These are phyloP conservation scores for Archocentrus centrarchus DNA, from an alignment of 2,113 vertebrate genomes.

Conservation along the genomic window DNA sequence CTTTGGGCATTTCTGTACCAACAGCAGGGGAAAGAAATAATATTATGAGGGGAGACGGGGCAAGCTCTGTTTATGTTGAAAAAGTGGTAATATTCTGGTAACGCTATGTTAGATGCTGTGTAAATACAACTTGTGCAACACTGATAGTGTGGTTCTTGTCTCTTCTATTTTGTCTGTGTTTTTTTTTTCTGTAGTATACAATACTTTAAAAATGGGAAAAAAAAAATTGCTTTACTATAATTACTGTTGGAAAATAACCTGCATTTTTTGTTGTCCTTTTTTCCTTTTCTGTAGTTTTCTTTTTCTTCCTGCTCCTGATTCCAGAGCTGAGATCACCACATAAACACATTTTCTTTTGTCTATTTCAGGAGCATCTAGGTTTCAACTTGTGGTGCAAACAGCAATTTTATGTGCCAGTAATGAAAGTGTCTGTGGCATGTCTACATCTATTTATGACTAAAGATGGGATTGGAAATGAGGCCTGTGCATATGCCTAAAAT, in stretches of 20 bases:
- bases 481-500: background rate
- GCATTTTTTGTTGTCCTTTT: background rate
- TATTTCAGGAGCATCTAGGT: background rate
- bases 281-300: background rate
- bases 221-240: background rate
- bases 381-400: background rate
- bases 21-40: constrained; percentile 18
- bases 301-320: background rate
- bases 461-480: background rate
- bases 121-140: constrained; percentile 13
- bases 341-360: background rate
- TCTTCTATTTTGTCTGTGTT: background rate
- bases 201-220: background rate
- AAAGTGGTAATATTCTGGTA: constrained; percentile 32
- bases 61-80: constrained; percentile 39
- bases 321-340: background rate
- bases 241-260: background rate
- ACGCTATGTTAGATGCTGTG: background rate
- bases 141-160: constrained; percentile 8
- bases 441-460: background rate
- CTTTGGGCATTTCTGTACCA: constrained; percentile 36
- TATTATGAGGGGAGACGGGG: constrained; percentile 31
- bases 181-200: background rate
- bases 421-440: background rate
- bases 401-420: background rate